A percentile compares a stretch with the other conserved stretches of the same genome.
Evolutionary conservation across 2,113 vertebrate species (phyloP).

Genomic region (Microcebus murinus): DNA sequence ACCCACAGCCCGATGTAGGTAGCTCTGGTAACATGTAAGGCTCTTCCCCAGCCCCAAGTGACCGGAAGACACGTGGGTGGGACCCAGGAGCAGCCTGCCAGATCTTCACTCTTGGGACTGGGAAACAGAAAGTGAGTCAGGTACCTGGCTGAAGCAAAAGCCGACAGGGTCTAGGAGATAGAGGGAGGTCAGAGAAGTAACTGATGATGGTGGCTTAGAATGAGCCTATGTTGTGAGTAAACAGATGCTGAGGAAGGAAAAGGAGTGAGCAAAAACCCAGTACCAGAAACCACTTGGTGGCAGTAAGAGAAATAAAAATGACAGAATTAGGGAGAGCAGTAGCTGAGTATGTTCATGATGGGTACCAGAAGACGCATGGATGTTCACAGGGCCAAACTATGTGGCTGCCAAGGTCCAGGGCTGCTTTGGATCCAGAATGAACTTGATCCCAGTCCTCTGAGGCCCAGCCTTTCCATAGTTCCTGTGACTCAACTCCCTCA

Average conservation of each 20-base stretch:
- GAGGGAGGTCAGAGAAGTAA: background rate
- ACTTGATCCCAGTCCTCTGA: background rate
- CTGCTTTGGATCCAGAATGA: background rate
- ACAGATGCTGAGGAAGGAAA: background rate
- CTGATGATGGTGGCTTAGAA: background rate
- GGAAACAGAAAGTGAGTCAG: background rate
- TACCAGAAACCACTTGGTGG: background rate
- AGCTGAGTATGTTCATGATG: rapidly evolving
- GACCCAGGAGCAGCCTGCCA: background rate
- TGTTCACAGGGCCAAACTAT: rapidly evolving
- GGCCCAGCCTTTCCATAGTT: background rate
- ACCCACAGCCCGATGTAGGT: background rate
- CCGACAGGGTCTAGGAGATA: background rate
- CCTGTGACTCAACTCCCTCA: background rate
- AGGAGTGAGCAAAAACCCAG: background rate
- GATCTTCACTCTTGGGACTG: background rate
- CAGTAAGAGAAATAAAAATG: background rate
- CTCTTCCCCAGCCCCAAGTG: background rate
- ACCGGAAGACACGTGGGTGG: background rate
- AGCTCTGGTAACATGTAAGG: background rate
- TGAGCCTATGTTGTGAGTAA: background rate
- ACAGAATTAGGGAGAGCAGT: background rate
- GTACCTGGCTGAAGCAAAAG: background rate
- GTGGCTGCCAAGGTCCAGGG: background rate
- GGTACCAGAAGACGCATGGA: background rate